Evolutionary conservation across 2,797 vertebrate species (phyloP).

Genomic region (Sciurus carolinensis): DNA sequence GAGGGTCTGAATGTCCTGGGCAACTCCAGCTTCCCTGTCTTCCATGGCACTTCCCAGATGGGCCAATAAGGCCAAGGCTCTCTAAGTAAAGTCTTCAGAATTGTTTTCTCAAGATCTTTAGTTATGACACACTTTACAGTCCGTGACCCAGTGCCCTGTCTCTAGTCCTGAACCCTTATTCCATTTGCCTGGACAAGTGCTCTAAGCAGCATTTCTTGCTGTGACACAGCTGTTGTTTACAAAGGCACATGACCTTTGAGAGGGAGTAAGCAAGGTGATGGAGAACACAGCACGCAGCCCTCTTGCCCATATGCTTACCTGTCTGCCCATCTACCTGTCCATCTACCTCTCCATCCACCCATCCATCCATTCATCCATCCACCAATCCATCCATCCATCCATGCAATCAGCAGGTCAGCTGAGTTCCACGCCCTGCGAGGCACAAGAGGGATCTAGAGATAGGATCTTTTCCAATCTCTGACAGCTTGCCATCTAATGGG

Average conservation of each 20-base stretch:
- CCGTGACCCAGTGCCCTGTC: not conserved
- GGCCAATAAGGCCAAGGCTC: not conserved
- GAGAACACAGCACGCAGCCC: not conserved
- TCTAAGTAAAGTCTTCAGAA: slow-evolving; percentile 17
- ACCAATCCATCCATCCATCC: not conserved
- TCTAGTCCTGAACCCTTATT: not conserved
- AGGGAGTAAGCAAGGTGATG: not conserved
- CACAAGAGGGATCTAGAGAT: not conserved
- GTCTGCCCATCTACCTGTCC: too few species aligned
- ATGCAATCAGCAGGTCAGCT: slow-evolving; percentile 20
- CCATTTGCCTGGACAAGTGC: not conserved
- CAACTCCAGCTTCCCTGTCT: not conserved
- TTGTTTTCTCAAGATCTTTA: slow-evolving; percentile 5
- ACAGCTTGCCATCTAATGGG: slow-evolving; percentile 38
- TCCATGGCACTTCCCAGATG: not conserved
- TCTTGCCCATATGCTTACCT: not conserved
- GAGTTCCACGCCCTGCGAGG: not conserved
- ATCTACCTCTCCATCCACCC: not conserved
- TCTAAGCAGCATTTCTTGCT: slow-evolving; percentile 36
- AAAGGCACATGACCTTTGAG: slow-evolving; percentile 10
- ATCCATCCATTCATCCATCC: not conserved
- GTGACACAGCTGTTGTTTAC: not conserved
- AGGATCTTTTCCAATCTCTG: not conserved
- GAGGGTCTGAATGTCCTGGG: not conserved
- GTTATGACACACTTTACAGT: not conserved